phyloP scores from a whole-genome alignment of 37 sponge, comb jelly and placozoan genomes.

The Bolinopsis microptera region DNA sequence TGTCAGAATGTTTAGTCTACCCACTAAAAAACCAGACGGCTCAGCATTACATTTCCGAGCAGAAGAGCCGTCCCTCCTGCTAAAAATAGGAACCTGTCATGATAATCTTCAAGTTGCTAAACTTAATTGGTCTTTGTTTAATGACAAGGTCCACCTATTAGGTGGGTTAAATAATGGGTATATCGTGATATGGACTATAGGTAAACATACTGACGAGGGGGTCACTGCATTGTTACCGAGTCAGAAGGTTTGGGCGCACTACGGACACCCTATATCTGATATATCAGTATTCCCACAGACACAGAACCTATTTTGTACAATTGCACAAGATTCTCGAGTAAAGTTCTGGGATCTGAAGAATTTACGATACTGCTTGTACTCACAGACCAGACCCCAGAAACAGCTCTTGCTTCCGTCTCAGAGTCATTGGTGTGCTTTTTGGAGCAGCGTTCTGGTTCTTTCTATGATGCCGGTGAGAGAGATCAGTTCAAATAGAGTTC shows the following conservation, averaged over 20 bases:
- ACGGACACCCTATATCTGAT: background rate
- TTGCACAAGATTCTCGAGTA: background rate
- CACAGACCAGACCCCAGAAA: background rate
- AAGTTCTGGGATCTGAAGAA: background rate
- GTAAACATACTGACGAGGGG: background rate
- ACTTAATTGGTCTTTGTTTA: background rate
- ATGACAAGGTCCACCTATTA: background rate
- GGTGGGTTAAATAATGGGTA: conserved; percentile 32
- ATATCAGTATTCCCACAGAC: conserved; percentile 2
- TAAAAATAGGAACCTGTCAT: background rate
- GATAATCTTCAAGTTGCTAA: background rate
- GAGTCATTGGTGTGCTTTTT: background rate
- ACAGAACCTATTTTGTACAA: background rate
- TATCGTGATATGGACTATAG: background rate
- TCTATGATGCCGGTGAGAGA: background rate
- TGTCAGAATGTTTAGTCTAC: background rate
- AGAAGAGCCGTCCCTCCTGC: background rate
- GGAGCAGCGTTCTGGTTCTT: background rate
- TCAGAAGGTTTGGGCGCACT: conserved; percentile 1
- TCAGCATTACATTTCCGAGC: background rate
- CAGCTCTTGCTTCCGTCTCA: background rate
- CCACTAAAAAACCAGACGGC: background rate
- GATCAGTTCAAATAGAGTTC: background rate
- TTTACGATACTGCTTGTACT: background rate
- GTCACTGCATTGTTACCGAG: background rate